Conservation (phyloP, 2,888 invertebrate genomes). For the Pachydiplax longipennis region DNA sequence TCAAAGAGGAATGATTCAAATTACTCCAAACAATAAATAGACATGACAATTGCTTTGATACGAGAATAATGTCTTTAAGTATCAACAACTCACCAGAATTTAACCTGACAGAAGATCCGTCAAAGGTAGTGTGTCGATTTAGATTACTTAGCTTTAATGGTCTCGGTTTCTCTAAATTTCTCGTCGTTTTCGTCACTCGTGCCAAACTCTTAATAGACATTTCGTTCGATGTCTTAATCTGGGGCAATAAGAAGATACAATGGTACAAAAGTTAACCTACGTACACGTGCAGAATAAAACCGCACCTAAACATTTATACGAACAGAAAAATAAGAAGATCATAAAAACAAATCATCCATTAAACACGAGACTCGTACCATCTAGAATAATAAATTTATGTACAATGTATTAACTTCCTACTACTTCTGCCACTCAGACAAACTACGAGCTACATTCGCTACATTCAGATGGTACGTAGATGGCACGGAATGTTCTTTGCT, state of each 20-base stretch:
- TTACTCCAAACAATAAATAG: slow-evolving; percentile 29
- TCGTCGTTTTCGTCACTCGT: slow-evolving; percentile 69
- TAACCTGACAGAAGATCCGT: slow-evolving; percentile 46
- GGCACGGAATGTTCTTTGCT: slow-evolving; percentile 1
- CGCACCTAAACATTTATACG: neutral
- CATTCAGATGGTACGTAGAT: neutral
- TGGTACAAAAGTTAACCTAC: neutral
- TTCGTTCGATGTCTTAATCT: slow-evolving; percentile 34
- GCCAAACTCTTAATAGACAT: slow-evolving; percentile 38
- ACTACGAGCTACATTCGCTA: slow-evolving; percentile 39
- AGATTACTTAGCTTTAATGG: slow-evolving; percentile 67
- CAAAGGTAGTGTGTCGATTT: slow-evolving; percentile 60
- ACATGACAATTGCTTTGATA: neutral
- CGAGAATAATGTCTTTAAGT: slow-evolving; percentile 11
- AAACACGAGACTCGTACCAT: neutral
- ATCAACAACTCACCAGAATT: slow-evolving; percentile 46
- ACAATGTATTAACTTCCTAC: neutral
- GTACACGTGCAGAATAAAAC: neutral
- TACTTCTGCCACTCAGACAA: slow-evolving; percentile 33
- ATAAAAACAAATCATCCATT: neutral
- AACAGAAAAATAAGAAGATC: neutral
- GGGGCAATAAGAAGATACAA: neutral
- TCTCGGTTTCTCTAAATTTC: slow-evolving; percentile 78
- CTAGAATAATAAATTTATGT: slow-evolving; percentile 1
- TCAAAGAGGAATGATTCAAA: slow-evolving; percentile 57